phyloP scores from a whole-genome alignment of 53 echinoderm and acorn worm genomes.

The Arbacia lixula region DNA sequence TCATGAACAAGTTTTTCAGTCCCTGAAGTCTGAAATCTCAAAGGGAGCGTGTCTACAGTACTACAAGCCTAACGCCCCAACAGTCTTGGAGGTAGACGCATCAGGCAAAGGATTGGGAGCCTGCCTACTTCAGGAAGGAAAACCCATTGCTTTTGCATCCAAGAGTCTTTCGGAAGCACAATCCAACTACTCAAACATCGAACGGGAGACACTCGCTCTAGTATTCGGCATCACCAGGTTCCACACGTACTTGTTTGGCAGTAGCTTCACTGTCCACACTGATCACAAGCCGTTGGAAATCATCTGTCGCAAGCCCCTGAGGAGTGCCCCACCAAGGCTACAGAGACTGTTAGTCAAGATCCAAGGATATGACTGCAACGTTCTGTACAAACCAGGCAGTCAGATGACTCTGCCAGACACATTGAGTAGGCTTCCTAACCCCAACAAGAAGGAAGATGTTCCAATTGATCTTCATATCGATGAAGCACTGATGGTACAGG shows the following conservation, averaged over 20 bases:
- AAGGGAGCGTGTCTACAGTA: conserved; percentile 29
- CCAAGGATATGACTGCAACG: too few relatives aligned
- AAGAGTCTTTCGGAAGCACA: conserved; percentile 61
- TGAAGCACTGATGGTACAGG: too few relatives aligned
- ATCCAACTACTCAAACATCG: conserved; percentile 57
- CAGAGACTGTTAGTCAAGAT: too few relatives aligned
- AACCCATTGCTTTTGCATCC: conserved; percentile 57
- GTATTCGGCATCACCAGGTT: conserved; percentile 58
- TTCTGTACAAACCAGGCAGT: too few relatives aligned
- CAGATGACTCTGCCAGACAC: too few relatives aligned
- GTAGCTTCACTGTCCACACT: conserved; percentile 55
- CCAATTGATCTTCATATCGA: too few relatives aligned
- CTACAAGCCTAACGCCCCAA: conserved; percentile 32
- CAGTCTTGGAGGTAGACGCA: conserved; percentile 44
- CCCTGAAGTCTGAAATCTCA: conserved; percentile 48
- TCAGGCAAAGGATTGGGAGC: conserved; percentile 48
- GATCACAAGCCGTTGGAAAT: conserved; percentile 60
- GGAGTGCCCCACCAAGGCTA: conserved; percentile 54
- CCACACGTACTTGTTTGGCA: conserved; percentile 68
- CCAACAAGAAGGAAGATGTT: too few relatives aligned
- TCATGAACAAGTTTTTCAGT: conserved; percentile 44
- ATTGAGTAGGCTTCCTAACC: too few relatives aligned
- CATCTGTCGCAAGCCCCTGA: conserved; percentile 57
- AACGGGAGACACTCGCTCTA: conserved; percentile 47
- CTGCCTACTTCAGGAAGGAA: conserved; percentile 53